Conservation (phyloP, 2,797 vertebrate species). For the Octomys mimax region DNA sequence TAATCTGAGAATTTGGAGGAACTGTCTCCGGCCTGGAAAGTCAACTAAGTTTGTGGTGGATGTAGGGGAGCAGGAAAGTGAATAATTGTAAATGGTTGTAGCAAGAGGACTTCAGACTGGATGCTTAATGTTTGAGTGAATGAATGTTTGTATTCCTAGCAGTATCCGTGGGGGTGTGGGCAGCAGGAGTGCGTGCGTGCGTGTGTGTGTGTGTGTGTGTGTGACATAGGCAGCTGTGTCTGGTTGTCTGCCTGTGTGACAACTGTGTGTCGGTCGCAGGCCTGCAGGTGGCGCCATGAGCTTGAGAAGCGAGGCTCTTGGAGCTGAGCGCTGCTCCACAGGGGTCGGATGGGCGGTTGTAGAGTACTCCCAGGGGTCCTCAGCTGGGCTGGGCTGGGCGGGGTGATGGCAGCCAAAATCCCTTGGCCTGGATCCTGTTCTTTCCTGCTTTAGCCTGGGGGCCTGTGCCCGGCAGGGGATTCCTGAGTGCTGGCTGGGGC, state of each 20-base stretch:
- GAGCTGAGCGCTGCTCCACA: accelerated
- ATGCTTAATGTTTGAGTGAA: not conserved
- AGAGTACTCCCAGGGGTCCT: accelerated
- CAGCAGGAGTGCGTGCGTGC: not conserved
- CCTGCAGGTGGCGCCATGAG: constrained; percentile 68
- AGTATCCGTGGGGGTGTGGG: not conserved
- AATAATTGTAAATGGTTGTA: not conserved
- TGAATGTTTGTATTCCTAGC: not conserved
- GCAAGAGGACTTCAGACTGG: not conserved
- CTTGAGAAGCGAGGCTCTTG: not conserved
- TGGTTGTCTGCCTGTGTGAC: not conserved
- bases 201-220: not conserved
- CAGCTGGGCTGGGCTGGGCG: not conserved
- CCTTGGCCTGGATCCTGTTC: not conserved
- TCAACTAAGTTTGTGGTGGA: not conserved
- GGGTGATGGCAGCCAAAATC: accelerated
- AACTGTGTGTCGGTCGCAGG: not conserved
- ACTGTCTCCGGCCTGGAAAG: not conserved
- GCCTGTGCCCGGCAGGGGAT: not conserved
- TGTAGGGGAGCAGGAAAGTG: not conserved
- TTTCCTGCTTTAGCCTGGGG: not conserved
- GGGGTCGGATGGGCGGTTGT: not conserved
- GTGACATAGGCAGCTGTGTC: not conserved
- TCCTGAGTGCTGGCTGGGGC: not conserved
- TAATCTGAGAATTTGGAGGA: not conserved